Evolutionary conservation across 37 sponge, comb jelly and placozoan species (phyloP), one percentile per base, ranked within the genome.

Genomic region (Mnemiopsis leidyi): DNA sequence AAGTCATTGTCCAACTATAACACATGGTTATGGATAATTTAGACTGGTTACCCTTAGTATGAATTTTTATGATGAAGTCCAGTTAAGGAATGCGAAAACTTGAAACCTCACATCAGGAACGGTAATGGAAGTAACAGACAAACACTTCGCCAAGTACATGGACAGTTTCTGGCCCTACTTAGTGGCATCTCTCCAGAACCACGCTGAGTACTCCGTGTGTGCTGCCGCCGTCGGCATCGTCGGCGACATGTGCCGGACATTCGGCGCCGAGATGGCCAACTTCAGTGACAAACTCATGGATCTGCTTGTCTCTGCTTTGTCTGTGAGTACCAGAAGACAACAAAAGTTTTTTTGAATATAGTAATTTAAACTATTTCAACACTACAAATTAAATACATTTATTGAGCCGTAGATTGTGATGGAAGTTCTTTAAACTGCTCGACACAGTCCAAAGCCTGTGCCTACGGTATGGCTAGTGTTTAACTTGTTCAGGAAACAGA

Each of bases 191-290:
- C 94, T 99, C 38, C 67, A 93, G 88, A 98, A 96, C 40, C 75
- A 79, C 69, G 77, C 92, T 0, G 98, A 96, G 30, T 93, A 95
- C 69, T 48, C 96, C 95, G 98, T 99, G 75, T 99, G 99, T 40
- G 92, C 92, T 25, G 97, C 99, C n/a, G 94, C 97, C 69, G 97
- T 97, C 0, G 99, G 99, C 2, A 75, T 99, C 1, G 98, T 99
- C n/a, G 97, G 97, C 20, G 99, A 99, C 75, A 67, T 99, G 82
- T 96, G 96, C 82, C 94, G 98, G 24, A 82, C 96, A 0, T 82
- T 99, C 18, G 92, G 92, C 3, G 69, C 69, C 7, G 34, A 95
- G 23, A 83, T 98, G 0, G 23, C 77, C 13, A 94, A 83, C 25
- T 95, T 93, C 88, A 94, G 94, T 93, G 85, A 94, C 68, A 94